phyloP scores from a whole-genome alignment of 2,113 vertebrate species.

The Plecotus auritus region DNA sequence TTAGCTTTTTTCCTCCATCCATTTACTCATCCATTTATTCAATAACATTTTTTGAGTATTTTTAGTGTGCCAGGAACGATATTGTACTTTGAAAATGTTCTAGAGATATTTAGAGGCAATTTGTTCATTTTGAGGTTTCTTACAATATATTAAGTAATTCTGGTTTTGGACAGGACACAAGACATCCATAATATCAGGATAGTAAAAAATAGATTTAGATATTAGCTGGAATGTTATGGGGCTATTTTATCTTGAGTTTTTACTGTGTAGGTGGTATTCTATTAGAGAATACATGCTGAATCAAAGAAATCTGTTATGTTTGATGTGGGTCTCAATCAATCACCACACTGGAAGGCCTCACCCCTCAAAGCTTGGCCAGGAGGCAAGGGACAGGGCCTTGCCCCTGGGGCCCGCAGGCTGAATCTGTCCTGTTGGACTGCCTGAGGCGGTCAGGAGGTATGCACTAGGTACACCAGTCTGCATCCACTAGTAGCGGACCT shows the following conservation, averaged over 20 bases:
- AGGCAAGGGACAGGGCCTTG: fast-evolving
- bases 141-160: not conserved
- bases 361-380: not conserved
- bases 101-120: not conserved
- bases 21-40: constrained; percentile 34
- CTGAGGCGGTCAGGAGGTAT: not conserved
- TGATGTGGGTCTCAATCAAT: not conserved
- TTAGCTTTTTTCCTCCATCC: not conserved
- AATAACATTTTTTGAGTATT: not conserved
- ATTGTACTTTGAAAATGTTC: not conserved
- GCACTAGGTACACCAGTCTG: not conserved
- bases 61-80: not conserved
- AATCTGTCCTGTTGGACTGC: not conserved
- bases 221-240: not conserved
- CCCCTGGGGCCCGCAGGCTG: not conserved
- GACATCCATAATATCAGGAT: not conserved
- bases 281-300: not conserved
- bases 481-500: not conserved
- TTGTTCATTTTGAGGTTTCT: not conserved
- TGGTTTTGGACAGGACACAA: not conserved
- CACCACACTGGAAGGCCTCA: fast-evolving
- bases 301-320: not conserved
- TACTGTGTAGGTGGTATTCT: not conserved
- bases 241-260: not conserved
- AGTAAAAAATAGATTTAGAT: not conserved